Evolutionary conservation across 1,140 invertebrate species (phyloP).

Genomic region (Rhagoletis pomonella): DNA sequence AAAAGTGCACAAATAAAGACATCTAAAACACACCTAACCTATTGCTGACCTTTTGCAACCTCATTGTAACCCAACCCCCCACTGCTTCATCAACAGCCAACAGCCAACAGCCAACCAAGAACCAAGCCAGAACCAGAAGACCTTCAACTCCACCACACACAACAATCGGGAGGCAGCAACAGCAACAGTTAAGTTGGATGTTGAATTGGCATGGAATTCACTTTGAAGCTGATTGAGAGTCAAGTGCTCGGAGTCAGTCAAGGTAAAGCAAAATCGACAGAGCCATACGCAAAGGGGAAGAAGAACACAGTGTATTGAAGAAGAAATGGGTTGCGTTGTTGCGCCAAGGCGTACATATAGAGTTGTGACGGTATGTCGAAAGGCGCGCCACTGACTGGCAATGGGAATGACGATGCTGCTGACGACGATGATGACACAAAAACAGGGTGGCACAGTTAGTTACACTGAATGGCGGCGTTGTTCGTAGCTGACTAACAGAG

Average conservation of each 20-base stretch:
- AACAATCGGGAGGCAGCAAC: background rate
- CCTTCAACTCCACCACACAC: background rate
- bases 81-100: background rate
- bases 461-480: no score
- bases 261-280: constrained; percentile 30
- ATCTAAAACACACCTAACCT: constrained; percentile 15
- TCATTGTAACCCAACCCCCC: background rate
- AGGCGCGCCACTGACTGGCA: background rate
- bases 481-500: background rate
- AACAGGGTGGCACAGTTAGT: constrained; percentile 6
- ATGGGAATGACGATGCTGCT: background rate
- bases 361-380: constrained; percentile 17
- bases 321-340: background rate
- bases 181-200: background rate
- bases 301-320: background rate
- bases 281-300: background rate
- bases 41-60: constrained; percentile 15
- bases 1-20: constrained; percentile 29
- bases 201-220: constrained; percentile 24
- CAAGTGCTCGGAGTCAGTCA: constrained; percentile 47
- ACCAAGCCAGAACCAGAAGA: background rate
- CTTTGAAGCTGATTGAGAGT: constrained; percentile 42
- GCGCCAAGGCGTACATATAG: background rate
- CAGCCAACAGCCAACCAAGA: background rate
- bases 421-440: background rate